Evolutionary conservation across 2,888 invertebrate species (phyloP), one percentile per base, ranked within the genome.

Genomic region (Caenorhabditis uteleia): DNA sequence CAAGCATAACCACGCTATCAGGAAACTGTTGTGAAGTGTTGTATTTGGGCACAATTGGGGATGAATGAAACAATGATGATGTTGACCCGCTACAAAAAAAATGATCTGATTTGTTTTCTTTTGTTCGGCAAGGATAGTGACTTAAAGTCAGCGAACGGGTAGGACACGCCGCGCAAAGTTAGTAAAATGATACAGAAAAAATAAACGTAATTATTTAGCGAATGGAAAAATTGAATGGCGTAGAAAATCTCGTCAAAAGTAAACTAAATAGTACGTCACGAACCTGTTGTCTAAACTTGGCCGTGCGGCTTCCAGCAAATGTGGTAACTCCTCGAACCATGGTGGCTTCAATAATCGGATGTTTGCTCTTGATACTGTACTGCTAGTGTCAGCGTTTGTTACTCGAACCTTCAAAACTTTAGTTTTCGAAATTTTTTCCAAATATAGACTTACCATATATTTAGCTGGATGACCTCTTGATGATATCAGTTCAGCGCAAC

Each of bases 281-380:
- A 21, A 40, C 39, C 7, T 45, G 45, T 26, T 36, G 33, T 14
- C 40, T 10, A 18, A 3, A 8, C 21, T 6, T 18, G 23, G 23
- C 31, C 23, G 40, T 25, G 6, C 21, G 23, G 40, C 31, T 38
- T 55, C 62, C 29, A 42, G 43, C 25, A 53, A 27, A 27, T 56
- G 54, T 26, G 51, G 43, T 59, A 95, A 85, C 85, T 97, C 95
- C 80, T 95, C 97, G 86, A 91, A 91, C 95, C 97, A 97, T 0
- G 95, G 97, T 16, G 95, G 93, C 82, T 91, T 89, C 72, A 95
- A 86, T 25, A 97, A 88, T 23, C 97, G 88, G 60, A 97, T 87
- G 84, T 94, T 93, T 4, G 95, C 92, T 33, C 95, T 88, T 82
- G 91, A 90, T 67, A 93, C 91, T 79, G 90, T 89, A 48, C 62